phyloP scores from a whole-genome alignment of 2,797 vertebrate genomes.

The Anguilla megastoma region DNA sequence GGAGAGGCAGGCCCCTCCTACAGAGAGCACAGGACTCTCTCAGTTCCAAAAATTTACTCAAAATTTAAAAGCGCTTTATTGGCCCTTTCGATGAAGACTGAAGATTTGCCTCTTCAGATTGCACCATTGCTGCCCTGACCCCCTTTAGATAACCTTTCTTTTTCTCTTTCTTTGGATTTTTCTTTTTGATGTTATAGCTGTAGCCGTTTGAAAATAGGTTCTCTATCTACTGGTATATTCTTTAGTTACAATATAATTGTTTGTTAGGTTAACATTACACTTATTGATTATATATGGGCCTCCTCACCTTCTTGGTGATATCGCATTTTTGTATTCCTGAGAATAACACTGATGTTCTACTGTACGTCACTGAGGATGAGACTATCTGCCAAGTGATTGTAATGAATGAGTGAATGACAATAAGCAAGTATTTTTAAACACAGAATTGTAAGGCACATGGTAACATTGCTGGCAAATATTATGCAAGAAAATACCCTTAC shows the following conservation, averaged over 20 bases:
- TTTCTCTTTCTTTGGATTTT: not conserved
- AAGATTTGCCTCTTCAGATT: not conserved
- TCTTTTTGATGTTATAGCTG: not conserved
- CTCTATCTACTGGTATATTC: not conserved
- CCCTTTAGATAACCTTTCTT: not conserved
- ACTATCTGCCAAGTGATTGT: too few relatives aligned
- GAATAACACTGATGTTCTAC: not conserved
- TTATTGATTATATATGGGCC: not conserved
- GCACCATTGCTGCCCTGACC: not conserved
- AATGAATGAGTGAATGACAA: not conserved
- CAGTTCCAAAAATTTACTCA: not conserved
- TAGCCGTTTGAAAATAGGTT: not conserved
- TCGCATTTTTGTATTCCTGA: not conserved
- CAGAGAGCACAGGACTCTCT: not conserved
- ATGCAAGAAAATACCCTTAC: not conserved
- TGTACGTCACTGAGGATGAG: too few relatives aligned
- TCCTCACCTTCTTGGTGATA: not conserved
- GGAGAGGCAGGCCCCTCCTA: not conserved
- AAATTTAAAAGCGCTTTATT: not conserved
- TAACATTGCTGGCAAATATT: not conserved
- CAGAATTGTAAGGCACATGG: not conserved
- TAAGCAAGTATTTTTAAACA: not conserved
- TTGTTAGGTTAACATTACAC: not conserved
- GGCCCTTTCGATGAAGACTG: not conserved
- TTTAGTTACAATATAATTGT: not conserved